Evolutionary conservation across 2,888 invertebrate species (phyloP).

Genomic region (Bursaphelenchus okinawaensis): DNA sequence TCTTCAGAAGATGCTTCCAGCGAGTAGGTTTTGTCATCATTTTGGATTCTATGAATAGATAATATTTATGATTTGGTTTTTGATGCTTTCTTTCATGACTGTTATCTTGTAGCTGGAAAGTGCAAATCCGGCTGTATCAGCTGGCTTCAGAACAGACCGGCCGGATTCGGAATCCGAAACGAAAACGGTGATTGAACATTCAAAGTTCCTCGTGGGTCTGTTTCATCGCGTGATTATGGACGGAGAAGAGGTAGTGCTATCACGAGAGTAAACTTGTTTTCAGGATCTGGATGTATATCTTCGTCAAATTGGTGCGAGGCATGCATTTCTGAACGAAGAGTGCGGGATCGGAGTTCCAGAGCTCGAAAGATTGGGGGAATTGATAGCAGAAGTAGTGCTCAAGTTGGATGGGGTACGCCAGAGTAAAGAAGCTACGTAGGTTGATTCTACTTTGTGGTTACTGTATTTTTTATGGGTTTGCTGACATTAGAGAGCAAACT

Average conservation of each 20-base stretch:
- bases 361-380: slow-evolving; percentile 34
- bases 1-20: slow-evolving; percentile 44
- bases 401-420: slow-evolving; percentile 52
- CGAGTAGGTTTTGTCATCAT: slow-evolving; percentile 32
- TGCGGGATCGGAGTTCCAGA: slow-evolving; percentile 25
- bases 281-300: slow-evolving; percentile 29
- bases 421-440: slow-evolving; percentile 47
- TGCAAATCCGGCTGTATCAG: neutral
- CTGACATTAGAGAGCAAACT: too few relatives aligned
- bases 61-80: too few relatives aligned
- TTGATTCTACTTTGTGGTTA: neutral
- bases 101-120: neutral
- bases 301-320: slow-evolving; percentile 26
- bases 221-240: neutral
- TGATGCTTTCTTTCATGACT: neutral
- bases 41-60: neutral
- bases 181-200: neutral
- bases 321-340: slow-evolving; percentile 25
- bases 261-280: too few relatives aligned
- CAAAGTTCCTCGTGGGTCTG: neutral
- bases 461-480: neutral
- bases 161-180: neutral
- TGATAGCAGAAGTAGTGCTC: slow-evolving; percentile 42
- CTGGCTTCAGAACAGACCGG: neutral
- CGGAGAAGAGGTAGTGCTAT: neutral